phyloP scores from a whole-genome alignment of 2,888 invertebrate genomes.

The Dione vanillae region DNA sequence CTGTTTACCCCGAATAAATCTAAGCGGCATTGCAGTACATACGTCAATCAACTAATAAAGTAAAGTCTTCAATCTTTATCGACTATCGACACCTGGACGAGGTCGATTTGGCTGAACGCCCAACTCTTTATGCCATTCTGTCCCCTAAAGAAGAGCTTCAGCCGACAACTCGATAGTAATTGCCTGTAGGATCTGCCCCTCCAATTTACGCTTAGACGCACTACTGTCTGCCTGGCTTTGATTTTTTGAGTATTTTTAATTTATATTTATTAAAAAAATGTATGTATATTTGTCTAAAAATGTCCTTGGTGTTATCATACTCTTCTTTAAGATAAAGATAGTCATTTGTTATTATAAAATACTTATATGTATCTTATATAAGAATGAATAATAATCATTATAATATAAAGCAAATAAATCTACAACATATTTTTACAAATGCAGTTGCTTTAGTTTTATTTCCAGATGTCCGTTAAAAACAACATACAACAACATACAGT shows the following conservation, averaged over 20 bases:
- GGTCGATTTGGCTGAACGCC: conserved; percentile 25
- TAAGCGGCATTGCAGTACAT: not conserved
- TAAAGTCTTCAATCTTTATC: conserved; percentile 22
- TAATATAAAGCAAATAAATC: too few relatives aligned
- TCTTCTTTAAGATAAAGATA: too few relatives aligned
- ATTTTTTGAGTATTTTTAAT: not conserved
- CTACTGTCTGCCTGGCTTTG: conserved; percentile 1
- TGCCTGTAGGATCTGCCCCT: conserved; percentile 13
- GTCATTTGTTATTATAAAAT: too few relatives aligned
- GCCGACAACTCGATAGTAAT: conserved; percentile 24
- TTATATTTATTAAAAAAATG: not conserved
- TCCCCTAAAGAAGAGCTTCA: conserved; percentile 23
- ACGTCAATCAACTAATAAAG: conserved; percentile 2
- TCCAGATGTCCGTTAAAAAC: too few relatives aligned
- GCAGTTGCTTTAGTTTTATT: too few relatives aligned
- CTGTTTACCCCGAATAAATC: not conserved
- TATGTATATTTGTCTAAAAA: too few relatives aligned
- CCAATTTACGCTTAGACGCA: conserved; percentile 26
- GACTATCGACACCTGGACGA: conserved; percentile 29
- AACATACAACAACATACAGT: too few relatives aligned
- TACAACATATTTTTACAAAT: too few relatives aligned
- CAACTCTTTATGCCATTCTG: conserved; percentile 20
- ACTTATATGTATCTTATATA: too few relatives aligned
- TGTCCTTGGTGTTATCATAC: too few relatives aligned
- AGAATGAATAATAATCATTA: too few relatives aligned